Evolutionary conservation across 2,888 invertebrate species (phyloP).

Genomic region (Amitus sp.): DNA sequence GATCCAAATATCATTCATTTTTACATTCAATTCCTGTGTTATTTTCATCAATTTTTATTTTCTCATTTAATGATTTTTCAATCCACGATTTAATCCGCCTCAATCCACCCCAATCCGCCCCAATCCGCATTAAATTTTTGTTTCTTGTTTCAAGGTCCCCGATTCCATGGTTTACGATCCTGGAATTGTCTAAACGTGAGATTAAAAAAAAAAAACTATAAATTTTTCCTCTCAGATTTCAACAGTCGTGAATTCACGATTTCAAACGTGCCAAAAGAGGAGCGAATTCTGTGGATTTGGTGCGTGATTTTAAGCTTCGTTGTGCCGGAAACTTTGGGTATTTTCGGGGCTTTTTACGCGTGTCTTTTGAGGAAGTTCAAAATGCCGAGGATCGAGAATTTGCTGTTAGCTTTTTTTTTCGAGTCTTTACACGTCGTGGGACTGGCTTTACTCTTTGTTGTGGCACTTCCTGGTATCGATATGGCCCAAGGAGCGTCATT

Average conservation of each 20-base stretch:
- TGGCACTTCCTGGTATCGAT: conserved; percentile 82
- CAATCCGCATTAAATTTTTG: too few relatives aligned
- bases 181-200: too few relatives aligned
- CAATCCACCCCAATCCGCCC: too few relatives aligned
- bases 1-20: conserved; percentile 25
- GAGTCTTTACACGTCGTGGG: conserved; percentile 85
- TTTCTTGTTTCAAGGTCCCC: too few relatives aligned
- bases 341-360: conserved; percentile 77
- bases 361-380: conserved; percentile 78
- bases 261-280: conserved; percentile 72
- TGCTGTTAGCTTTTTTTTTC: conserved; percentile 73
- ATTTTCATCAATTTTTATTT: conserved; percentile 7
- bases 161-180: too few relatives aligned
- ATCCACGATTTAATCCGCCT: too few relatives aligned
- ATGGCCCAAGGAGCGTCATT: conserved; percentile 85
- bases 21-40: neutral
- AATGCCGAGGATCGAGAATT: conserved; percentile 69
- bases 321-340: conserved; percentile 80
- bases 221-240: too few relatives aligned
- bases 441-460: conserved; percentile 78
- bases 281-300: conserved; percentile 84
- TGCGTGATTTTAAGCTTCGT: conserved; percentile 79
- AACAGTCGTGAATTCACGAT: conserved; percentile 65
- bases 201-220: too few relatives aligned
- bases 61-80: neutral